phyloP scores from a whole-genome alignment of 2,888 invertebrate species.

The Kryphioiulus occultus region DNA sequence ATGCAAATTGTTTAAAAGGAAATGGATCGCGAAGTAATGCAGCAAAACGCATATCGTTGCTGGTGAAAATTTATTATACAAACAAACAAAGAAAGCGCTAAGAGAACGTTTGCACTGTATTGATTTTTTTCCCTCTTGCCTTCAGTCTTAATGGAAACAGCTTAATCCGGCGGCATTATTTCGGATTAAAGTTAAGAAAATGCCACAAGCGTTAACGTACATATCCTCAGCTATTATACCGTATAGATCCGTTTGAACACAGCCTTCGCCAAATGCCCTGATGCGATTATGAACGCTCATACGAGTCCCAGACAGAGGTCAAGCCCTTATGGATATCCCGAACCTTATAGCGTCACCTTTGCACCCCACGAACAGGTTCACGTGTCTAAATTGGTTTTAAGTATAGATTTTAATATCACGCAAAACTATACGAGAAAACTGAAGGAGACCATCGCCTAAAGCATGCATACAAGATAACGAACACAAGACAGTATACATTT shows the following conservation, averaged over 20 bases:
- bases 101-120: background rate
- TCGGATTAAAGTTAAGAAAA: constrained; percentile 21
- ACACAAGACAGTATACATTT: no score
- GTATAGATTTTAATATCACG: background rate
- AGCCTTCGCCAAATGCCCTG: background rate
- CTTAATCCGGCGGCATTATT: constrained; percentile 22
- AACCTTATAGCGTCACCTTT: background rate
- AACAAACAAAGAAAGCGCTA: background rate
- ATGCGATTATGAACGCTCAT: background rate
- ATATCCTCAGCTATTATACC: background rate
- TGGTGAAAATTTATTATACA: constrained; percentile 19
- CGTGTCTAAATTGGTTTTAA: background rate
- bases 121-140: background rate
- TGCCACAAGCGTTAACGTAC: constrained; percentile 1
- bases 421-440: background rate
- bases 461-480: background rate
- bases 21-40: constrained; percentile 35
- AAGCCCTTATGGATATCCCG: background rate
- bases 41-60: background rate
- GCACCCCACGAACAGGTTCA: background rate
- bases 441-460: background rate
- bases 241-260: background rate
- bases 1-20: constrained; percentile 22
- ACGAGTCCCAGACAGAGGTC: background rate
- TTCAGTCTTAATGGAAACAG: constrained; percentile 20